Base-by-base conservation (phyloP, 2,888 invertebrate species). In the Hirtodrosophila duncani region DNA sequence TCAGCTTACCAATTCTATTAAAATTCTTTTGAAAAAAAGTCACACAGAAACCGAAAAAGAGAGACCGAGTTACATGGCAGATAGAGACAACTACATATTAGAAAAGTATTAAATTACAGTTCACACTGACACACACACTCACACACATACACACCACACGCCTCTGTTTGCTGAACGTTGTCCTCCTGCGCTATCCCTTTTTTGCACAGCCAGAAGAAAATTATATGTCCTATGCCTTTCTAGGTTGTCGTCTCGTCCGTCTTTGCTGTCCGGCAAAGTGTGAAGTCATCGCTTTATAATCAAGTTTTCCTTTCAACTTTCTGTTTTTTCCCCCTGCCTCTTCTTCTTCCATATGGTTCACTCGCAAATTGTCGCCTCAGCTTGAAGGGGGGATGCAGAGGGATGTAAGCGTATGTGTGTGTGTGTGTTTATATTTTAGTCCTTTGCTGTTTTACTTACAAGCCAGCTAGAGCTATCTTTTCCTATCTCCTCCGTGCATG, bases 271-370 rank as follows among this genome's bases (percentile, higher is more conserved):
- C 43, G 48, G 62, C 63, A 75, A 82, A 83, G 81, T 84, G 83
- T 83, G 81, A 82, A 83, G 81, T 83, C 83, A 83, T 83, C 84
- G 79, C 72, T 81, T 83, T 84, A 82, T 83, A 84, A 83, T 84
- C 74, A 84, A 82, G 72, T 83, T 83, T 83, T 78, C 64, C 75
- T 75, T 79, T 80, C 78, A 80, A 80, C 72, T 51, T 66, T 60
- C 24, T 34, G 31, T 31, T 24, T 33, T 23, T 31, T 37, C 18
- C 23, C 6, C 20, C 23, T 27, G 36, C 21, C 48, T 18, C 21
- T 44, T 37, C 36, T 36, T 33, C 46, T 24, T 51, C 62, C 79
- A 74, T 78, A 70, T 70, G n/a, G 80, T 53, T 70, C 34, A 65
- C 57, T 63, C 65, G n/a, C n/a, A 64, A 68, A 74, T 78, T 69